phyloP scores from a whole-genome alignment of 2,113 vertebrate genomes.

The Thermophis baileyi region DNA sequence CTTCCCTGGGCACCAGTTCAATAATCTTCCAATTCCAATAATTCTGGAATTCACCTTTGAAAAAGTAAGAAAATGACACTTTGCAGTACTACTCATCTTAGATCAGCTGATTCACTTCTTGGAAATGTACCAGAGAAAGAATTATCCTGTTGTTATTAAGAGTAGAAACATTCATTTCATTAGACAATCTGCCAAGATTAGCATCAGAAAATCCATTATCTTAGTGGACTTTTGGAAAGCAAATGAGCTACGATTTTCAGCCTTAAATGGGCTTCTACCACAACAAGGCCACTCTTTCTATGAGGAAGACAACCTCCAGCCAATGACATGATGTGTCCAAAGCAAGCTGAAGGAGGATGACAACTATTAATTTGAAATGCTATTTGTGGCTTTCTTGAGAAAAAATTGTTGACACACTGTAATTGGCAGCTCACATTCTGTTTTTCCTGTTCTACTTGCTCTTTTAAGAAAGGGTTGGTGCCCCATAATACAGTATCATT shows the following conservation, averaged over 20 bases:
- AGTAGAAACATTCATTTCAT: background rate
- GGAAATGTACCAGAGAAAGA: background rate
- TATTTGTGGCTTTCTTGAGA: constrained; percentile 26
- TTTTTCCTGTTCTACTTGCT: constrained; percentile 29
- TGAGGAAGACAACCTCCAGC: background rate
- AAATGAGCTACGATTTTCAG: background rate
- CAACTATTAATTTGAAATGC: constrained; percentile 9
- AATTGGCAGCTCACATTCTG: constrained; percentile 9
- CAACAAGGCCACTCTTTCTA: background rate
- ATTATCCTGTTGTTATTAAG: background rate
- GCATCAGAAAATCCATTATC: background rate
- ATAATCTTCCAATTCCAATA: background rate
- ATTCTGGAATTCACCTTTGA: background rate
- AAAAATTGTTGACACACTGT: constrained; percentile 4
- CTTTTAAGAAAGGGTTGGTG: constrained; percentile 15
- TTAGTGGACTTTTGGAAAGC: background rate
- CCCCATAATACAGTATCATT: constrained; percentile 3
- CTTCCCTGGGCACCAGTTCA: background rate
- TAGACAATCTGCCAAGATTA: background rate
- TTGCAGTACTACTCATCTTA: background rate
- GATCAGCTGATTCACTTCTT: background rate
- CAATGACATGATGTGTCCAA: background rate
- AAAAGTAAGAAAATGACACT: background rate
- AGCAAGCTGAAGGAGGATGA: background rate
- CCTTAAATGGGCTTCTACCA: background rate